These are phyloP conservation scores for Papilio polyxenes DNA, from an alignment of 1,140 invertebrate species.

Conservation along the genomic window DNA sequence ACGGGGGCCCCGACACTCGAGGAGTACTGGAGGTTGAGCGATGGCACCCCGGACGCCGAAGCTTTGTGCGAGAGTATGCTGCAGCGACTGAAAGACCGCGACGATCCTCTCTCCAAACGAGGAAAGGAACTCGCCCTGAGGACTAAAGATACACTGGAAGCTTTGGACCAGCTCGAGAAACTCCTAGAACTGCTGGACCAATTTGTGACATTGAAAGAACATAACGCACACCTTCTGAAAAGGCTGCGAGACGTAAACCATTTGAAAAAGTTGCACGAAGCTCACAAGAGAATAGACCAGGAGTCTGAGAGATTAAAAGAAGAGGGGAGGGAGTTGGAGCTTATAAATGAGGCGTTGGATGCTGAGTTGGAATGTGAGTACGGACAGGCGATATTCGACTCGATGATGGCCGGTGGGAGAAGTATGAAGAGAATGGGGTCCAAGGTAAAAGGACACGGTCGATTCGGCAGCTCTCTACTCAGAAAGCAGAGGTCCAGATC, in stretches of 20 bases:
- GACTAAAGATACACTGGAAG: slow-evolving; percentile 81
- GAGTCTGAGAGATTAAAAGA: slow-evolving; percentile 69
- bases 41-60: slow-evolving; percentile 57
- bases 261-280: slow-evolving; percentile 84
- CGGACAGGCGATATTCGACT: slow-evolving; percentile 82
- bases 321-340: slow-evolving; percentile 66
- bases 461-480: slow-evolving; percentile 74
- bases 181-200: slow-evolving; percentile 88
- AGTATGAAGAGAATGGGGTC: slow-evolving; percentile 76
- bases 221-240: slow-evolving; percentile 85
- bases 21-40: slow-evolving; percentile 56
- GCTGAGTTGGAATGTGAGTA: slow-evolving; percentile 82
- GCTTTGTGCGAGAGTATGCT: slow-evolving; percentile 70
- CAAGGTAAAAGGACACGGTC: slow-evolving; percentile 76
- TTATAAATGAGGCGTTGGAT: slow-evolving; percentile 73
- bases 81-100: slow-evolving; percentile 64
- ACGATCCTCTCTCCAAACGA: slow-evolving; percentile 68
- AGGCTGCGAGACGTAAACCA: slow-evolving; percentile 87
- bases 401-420: slow-evolving; percentile 74
- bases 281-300: slow-evolving; percentile 77
- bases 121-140: slow-evolving; percentile 72
- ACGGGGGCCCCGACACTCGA: slow-evolving; percentile 64
- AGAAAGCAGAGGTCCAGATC: slow-evolving; percentile 77
- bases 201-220: slow-evolving; percentile 85
- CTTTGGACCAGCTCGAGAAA: slow-evolving; percentile 89